Base-by-base conservation (phyloP, 2,888 invertebrate species). In the Agonopterix heracliana region DNA sequence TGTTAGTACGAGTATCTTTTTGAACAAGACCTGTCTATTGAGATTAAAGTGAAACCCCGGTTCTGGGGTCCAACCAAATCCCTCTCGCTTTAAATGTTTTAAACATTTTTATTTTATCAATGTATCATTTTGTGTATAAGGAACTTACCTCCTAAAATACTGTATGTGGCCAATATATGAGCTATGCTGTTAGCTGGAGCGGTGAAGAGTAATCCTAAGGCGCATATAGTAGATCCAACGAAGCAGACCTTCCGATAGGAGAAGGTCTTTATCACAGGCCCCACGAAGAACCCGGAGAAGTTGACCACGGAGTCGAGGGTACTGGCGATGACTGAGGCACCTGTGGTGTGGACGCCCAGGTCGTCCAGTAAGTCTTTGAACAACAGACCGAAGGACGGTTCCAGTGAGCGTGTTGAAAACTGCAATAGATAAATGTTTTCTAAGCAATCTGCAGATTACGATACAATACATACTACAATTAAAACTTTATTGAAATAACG, bases 361-460 rank as follows among this genome's bases (percentile, higher is more conserved):
- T 93, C 91, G 50, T 88, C 87, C 48, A 95, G 78, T 38, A 93
- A 81, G 73, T 94, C 94, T 61, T 93, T 93, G 72, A 95, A 95
- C n/a, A 95, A 90, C 47, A 95, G 85, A 44, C 94, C 94, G 67
- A 95, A 95, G 1, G 94, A 95, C 48, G 95, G 94, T 74, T 95
- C 95, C 66, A 95, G 90, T 17, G 94, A 93, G 68, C 95, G 90
- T 46, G 95, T 93, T 54, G 94, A 94, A 71, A 95, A 90, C 95
- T 95, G 87, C 35, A 90, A 91, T 43, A 57, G 34, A 54, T 54
- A 52, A 38, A 13, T 12, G 26, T 26, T 26, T 26, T 26, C 26
- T 26, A 26, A 26, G 26, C 5, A 7, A 26, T 26, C 11, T 41
- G 14, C n/a, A 41, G 34, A 45, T 46, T 11, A 50, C 41, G n/a